These are phyloP conservation scores for Temnothorax curvispinosus DNA, from an alignment of 1,140 invertebrate genomes.

Conservation along the genomic window DNA sequence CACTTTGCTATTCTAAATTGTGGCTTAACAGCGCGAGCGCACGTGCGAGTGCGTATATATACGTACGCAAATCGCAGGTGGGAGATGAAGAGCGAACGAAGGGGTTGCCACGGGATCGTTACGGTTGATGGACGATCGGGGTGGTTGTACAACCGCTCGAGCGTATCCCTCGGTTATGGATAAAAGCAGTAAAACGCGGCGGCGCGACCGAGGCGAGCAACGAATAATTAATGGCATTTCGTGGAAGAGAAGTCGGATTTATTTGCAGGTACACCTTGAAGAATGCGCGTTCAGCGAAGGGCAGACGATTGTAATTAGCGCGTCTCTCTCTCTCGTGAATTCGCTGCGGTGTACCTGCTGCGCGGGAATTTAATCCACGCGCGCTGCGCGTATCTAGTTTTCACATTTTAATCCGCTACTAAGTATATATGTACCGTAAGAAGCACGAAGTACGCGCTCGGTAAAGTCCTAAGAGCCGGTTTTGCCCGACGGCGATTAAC, in stretches of 20 bases:
- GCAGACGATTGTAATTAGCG: conserved; percentile 40
- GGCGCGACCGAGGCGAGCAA: not conserved
- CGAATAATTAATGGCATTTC: conserved; percentile 38
- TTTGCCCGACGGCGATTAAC: conserved; percentile 27
- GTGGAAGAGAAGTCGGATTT: not conserved
- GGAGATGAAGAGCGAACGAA: not conserved
- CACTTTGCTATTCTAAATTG: conserved; percentile 35
- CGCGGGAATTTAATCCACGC: conserved; percentile 10
- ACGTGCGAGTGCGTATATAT: not conserved
- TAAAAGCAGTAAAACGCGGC: not conserved
- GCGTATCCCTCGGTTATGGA: not conserved
- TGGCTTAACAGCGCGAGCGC: not conserved
- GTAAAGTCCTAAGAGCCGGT: conserved; percentile 13
- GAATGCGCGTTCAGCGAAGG: not conserved
- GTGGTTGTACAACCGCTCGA: not conserved
- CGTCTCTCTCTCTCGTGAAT: not conserved
- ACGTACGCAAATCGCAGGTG: conserved; percentile 2
- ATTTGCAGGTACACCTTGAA: not conserved
- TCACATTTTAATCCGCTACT: conserved; percentile 28
- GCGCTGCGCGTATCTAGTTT: not conserved
- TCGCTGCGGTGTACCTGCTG: conserved; percentile 4
- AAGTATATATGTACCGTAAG: not conserved
- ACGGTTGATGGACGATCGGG: conserved; percentile 34
- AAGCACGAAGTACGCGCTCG: not conserved
- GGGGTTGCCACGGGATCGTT: conserved; percentile 17